Conservation (phyloP, 2,888 invertebrate species). For the Drosophila tanythrix region DNA sequence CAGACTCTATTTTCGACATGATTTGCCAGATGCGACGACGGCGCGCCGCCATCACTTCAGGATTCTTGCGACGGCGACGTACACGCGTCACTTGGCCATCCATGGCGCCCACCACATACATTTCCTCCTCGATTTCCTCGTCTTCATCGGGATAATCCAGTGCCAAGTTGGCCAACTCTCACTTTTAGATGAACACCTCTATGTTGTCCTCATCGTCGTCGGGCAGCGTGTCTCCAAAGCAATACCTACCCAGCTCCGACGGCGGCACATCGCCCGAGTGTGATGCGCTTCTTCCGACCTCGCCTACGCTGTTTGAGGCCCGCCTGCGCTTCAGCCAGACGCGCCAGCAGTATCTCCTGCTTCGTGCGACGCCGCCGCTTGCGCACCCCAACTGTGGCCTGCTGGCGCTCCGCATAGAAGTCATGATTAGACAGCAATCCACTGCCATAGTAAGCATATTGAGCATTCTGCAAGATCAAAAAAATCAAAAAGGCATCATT, state of each 20-base stretch:
- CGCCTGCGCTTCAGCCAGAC: constrained; percentile 75
- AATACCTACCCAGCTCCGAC: constrained; percentile 80
- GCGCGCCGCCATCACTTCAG: too few relatives aligned
- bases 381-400: constrained; percentile 83
- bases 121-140: too few relatives aligned
- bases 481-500: not conserved
- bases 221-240: constrained; percentile 86
- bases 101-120: too few relatives aligned
- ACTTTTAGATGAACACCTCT: too few relatives aligned
- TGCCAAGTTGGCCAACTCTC: too few relatives aligned
- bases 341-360: constrained; percentile 78
- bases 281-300: constrained; percentile 61
- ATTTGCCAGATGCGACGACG: too few relatives aligned
- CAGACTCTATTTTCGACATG: too few relatives aligned
- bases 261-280: constrained; percentile 78
- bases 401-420: constrained; percentile 92
- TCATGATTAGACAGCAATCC: constrained; percentile 96
- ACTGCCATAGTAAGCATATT: constrained; percentile 96
- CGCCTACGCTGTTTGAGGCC: constrained; percentile 66
- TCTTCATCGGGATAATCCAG: too few relatives aligned
- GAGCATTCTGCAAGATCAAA: constrained; percentile 88
- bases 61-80: too few relatives aligned
- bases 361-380: constrained; percentile 83
- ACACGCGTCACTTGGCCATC: too few relatives aligned
- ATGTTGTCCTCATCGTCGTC: too few relatives aligned